A percentile compares a stretch with the other conserved stretches of the same genome.
These are phyloP conservation scores for Cacoxenus indagator DNA, from an alignment of 2,888 invertebrate species.

Conservation along the genomic window DNA sequence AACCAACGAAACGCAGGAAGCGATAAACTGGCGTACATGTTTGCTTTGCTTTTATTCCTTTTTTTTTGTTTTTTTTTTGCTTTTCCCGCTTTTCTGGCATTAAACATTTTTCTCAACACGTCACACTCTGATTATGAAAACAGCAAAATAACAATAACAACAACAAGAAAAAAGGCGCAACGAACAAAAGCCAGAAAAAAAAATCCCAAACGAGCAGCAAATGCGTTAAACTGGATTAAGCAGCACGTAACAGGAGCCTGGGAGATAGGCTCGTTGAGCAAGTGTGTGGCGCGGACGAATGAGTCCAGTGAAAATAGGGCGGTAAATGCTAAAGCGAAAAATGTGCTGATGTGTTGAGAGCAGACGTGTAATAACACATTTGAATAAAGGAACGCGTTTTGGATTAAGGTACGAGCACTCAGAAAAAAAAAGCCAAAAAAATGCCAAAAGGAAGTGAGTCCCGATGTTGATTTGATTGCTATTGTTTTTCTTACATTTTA, in stretches of 20 bases:
- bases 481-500: no score
- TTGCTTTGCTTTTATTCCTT: no score
- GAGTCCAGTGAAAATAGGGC: constrained; percentile 13
- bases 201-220: constrained; percentile 5
- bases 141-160: neutral
- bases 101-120: constrained; percentile 18
- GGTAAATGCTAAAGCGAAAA: neutral
- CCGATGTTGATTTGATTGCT: constrained; percentile 4
- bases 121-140: constrained; percentile 15
- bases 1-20: neutral
- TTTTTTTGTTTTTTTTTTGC: neutral
- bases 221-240: constrained; percentile 18
- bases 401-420: neutral
- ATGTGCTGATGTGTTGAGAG: constrained; percentile 5
- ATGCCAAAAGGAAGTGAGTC: neutral
- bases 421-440: neutral
- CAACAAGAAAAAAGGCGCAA: neutral
- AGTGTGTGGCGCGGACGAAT: neutral
- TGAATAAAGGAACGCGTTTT: neutral
- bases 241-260: neutral
- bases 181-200: neutral
- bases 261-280: neutral
- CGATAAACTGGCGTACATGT: no score
- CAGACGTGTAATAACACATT: constrained; percentile 15
- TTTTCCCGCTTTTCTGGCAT: neutral